Percentiles rank a stretch among this genome's conserved stretches.
These are phyloP conservation scores for Dermochelys coriacea DNA, from an alignment of 2,797 vertebrate genomes.

Conservation along the genomic window DNA sequence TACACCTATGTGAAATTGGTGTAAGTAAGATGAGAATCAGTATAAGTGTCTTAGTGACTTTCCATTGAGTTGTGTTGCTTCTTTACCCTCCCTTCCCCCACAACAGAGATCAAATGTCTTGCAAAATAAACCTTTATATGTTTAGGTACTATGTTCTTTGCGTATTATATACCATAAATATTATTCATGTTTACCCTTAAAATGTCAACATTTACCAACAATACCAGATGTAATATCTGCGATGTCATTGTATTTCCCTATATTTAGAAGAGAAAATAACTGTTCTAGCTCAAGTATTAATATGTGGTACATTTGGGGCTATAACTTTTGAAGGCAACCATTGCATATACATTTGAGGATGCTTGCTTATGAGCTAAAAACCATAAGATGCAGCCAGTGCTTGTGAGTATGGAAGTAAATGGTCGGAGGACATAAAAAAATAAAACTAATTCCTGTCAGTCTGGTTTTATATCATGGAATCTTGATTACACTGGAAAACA, in stretches of 20 bases:
- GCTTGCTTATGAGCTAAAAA: background rate
- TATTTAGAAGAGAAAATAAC: background rate
- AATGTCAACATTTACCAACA: background rate
- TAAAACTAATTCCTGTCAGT: background rate
- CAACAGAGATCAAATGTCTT: background rate
- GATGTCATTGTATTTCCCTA: background rate
- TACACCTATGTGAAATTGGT: background rate
- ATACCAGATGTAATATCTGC: background rate
- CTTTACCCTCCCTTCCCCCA: background rate
- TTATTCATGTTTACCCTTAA: background rate
- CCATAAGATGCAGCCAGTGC: fast-evolving
- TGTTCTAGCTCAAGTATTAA: background rate
- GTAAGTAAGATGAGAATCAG: background rate
- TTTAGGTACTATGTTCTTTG: background rate
- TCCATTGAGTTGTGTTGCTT: background rate
- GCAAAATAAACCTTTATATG: background rate
- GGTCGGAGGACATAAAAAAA: background rate
- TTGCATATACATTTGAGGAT: background rate
- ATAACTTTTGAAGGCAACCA: background rate
- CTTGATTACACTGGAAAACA: background rate
- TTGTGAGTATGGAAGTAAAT: background rate
- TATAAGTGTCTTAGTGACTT: background rate
- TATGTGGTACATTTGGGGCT: background rate
- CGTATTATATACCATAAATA: background rate
- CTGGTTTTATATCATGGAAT: background rate